Base-by-base conservation (phyloP, 2,113 vertebrate species). In the Trichechus manatus region DNA sequence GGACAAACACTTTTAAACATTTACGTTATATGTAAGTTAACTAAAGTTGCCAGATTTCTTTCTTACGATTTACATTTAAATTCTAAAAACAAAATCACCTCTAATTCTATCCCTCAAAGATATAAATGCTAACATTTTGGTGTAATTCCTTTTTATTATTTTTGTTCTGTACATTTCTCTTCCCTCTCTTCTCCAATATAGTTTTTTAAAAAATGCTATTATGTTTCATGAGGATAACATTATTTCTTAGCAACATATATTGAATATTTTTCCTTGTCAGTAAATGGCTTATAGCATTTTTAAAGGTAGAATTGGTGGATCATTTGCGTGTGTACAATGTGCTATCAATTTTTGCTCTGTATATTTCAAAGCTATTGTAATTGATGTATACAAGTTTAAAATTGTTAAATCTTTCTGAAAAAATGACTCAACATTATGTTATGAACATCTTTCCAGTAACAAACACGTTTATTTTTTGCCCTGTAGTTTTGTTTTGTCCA, bases 11-110 rank as follows among this genome's bases (percentile, higher is more conserved):
- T 90, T 91, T 36, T 33, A 68, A 61, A 59, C 47, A 27, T 19
- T 80, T 95, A 80, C 87, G 64, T 31, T 79, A 70, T 86, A 72
- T 95, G 63, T 80, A 82, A 59, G 61, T 59, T 93, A 78, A 66
- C 74, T 79, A 74, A 81, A 74, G 72, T 63, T 74, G 42, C 14
- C 22, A 72, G 31, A 13, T 39, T 56, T 91, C 19, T 85, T 94
- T 90, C 19, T 84, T 75, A 14, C 20, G 33, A n/a, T 82, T 59
- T 81, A 59, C 50, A 82, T 56, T 42, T 59, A 27, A 70, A 59
- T 70, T 86, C 9, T 80, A 79, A 59, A 89, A 91, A 70, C 47
- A 75, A 87, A n/a, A 61, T 79, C 33, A 83, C 33, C n/a, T 77
- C 22, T 93, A 53, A 53, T 29, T 86, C 14, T 59, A 2, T 39